Evolutionary conservation across 2,797 vertebrate genomes (phyloP).

Genomic region (Aldrovandia affinis): DNA sequence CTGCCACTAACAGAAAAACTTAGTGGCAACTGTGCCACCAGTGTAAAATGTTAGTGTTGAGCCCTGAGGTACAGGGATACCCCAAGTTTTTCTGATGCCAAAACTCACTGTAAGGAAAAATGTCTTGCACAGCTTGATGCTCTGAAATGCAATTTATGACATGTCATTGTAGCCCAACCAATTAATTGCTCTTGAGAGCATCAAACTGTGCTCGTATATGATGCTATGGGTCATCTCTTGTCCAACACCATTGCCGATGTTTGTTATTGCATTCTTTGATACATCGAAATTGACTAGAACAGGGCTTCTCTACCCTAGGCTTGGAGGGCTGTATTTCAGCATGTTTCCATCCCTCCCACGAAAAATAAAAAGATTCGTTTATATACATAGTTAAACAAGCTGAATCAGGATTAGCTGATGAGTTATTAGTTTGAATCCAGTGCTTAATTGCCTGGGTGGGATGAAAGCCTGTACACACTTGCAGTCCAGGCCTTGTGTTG

Average conservation of each 20-base stretch:
- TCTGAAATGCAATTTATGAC: not conserved
- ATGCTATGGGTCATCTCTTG: no score
- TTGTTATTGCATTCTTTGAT: no score
- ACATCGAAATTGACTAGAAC: no score
- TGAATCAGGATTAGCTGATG: not conserved
- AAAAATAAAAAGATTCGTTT: not conserved
- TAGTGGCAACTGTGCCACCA: no score
- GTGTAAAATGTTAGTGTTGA: no score
- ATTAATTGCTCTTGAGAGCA: not conserved
- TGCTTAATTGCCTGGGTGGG: not conserved
- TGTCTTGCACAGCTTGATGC: no score
- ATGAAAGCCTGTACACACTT: not conserved
- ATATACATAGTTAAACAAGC: not conserved
- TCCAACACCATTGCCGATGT: no score
- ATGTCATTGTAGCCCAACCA: not conserved
- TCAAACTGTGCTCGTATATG: not conserved
- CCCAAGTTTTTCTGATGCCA: no score
- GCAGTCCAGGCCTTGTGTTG: no score
- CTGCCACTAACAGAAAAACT: no score
- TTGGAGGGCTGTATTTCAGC: not conserved
- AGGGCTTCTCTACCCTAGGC: no score
- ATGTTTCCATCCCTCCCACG: not conserved
- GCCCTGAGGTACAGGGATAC: not conserved
- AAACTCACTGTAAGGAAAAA: no score
- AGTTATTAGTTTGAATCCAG: not conserved